phyloP scores from a whole-genome alignment of 2,797 vertebrate genomes.

The Prionace glauca region DNA sequence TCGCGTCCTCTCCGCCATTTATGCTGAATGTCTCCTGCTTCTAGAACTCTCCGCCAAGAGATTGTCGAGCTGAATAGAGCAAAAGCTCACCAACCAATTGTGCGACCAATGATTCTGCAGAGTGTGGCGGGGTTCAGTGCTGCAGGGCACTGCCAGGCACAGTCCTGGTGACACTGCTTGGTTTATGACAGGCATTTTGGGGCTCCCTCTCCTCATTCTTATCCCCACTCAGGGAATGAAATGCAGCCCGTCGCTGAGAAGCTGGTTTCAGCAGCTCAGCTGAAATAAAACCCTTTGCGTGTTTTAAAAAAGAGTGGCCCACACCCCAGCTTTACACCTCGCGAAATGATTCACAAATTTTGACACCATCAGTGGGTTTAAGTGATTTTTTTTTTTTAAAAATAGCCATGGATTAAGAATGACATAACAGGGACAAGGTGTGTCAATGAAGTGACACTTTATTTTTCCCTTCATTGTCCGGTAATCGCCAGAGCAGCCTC shows the following conservation, averaged over 20 bases:
- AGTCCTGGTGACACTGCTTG: neutral
- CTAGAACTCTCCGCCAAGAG: neutral
- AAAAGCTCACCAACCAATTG: neutral
- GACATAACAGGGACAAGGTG: slow-evolving; percentile 70
- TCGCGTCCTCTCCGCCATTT: no score
- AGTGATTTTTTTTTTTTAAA: slow-evolving; percentile 34
- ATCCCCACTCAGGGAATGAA: neutral
- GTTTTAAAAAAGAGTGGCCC: neutral
- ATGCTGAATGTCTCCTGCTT: no score
- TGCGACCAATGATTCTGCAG: neutral
- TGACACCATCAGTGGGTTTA: neutral
- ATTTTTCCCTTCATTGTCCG: slow-evolving; percentile 80
- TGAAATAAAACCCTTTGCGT: neutral
- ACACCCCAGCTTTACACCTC: no score
- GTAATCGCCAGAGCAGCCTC: slow-evolving; percentile 70
- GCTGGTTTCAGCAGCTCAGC: neutral
- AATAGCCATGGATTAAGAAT: slow-evolving; percentile 65
- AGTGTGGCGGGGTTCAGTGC: no score
- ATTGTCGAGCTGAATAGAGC: neutral
- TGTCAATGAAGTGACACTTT: slow-evolving; percentile 76
- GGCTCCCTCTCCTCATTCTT: neutral
- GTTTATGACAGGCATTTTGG: neutral
- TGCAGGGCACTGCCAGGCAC: neutral
- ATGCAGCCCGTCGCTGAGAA: neutral
- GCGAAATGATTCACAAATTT: neutral